phyloP scores from a whole-genome alignment of 1,140 invertebrate genomes.

The Battus philenor region DNA sequence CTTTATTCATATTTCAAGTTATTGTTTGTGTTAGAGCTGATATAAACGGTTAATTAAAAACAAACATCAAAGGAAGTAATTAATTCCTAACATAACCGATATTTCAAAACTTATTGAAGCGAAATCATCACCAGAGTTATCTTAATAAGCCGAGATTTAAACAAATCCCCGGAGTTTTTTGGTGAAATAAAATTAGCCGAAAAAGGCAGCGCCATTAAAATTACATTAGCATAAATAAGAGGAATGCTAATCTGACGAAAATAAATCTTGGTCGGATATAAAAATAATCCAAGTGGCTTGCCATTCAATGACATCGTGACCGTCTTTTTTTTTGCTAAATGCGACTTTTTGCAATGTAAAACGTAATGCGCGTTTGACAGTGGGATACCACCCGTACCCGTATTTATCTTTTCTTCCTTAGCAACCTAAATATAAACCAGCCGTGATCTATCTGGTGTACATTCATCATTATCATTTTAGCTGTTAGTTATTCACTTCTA shows the following conservation, averaged over 20 bases:
- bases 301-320: conserved; percentile 37
- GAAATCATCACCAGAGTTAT: conserved; percentile 51
- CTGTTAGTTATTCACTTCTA: no score
- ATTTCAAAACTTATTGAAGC: conserved; percentile 55
- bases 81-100: conserved; percentile 43
- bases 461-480: no score
- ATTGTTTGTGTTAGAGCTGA: conserved; percentile 4
- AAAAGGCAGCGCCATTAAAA: conserved; percentile 71
- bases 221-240: conserved; percentile 76
- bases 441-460: no score
- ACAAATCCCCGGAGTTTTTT: conserved; percentile 63
- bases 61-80: conserved; percentile 28
- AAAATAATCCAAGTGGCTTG: conserved; percentile 56
- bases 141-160: conserved; percentile 66
- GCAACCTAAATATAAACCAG: no score
- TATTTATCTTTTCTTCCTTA: no score
- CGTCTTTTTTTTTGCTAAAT: no score
- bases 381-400: no score
- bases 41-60: conserved; percentile 13
- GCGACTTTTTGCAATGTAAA: no score
- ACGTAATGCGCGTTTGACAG: no score
- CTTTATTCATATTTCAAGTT: conserved; percentile 14
- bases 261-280: conserved; percentile 67
- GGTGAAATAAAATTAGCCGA: conserved; percentile 71
- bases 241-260: conserved; percentile 71